These are phyloP conservation scores for Hylaeus anthracinus DNA, from an alignment of 1,140 invertebrate genomes.

Conservation along the genomic window DNA sequence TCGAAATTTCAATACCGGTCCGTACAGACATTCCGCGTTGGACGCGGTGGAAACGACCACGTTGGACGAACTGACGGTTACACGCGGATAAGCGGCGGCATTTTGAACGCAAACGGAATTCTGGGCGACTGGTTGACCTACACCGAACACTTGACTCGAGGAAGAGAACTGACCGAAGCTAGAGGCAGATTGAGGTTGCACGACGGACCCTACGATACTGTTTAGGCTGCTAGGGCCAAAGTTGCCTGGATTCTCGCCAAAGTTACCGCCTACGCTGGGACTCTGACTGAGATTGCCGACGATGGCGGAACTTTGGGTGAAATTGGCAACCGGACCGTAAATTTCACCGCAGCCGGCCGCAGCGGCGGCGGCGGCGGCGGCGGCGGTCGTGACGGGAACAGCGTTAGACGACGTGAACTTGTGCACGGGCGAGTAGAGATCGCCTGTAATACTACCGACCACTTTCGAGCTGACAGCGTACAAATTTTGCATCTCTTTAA, in stretches of 20 bases:
- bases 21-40: slow-evolving; percentile 74
- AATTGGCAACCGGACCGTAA: slow-evolving; percentile 77
- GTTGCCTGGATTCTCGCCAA: slow-evolving; percentile 67
- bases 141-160: slow-evolving; percentile 38
- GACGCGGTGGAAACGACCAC: slow-evolving; percentile 47
- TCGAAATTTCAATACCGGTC: slow-evolving; percentile 78
- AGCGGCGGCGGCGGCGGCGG: slow-evolving; percentile 25
- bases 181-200: slow-evolving; percentile 20
- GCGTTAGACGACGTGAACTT: slow-evolving; percentile 63
- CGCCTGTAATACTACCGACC: slow-evolving; percentile 61
- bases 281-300: slow-evolving; percentile 77
- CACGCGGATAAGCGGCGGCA: slow-evolving; percentile 46
- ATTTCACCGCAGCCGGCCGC: slow-evolving; percentile 69
- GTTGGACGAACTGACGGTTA: slow-evolving; percentile 32
- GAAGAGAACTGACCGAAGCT: slow-evolving; percentile 44
- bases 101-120: slow-evolving; percentile 38
- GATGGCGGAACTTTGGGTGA: slow-evolving; percentile 78
- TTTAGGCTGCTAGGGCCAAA: slow-evolving; percentile 69
- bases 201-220: slow-evolving; percentile 38
- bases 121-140: slow-evolving; percentile 32
- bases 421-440: slow-evolving; percentile 72
- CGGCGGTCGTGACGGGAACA: slow-evolving; percentile 38
- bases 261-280: slow-evolving; percentile 67
- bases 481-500: slow-evolving; percentile 76
- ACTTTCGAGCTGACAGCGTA: slow-evolving; percentile 73